These are phyloP conservation scores for Galagoides demidoff DNA, from an alignment of 2,797 vertebrate species.

Conservation along the genomic window DNA sequence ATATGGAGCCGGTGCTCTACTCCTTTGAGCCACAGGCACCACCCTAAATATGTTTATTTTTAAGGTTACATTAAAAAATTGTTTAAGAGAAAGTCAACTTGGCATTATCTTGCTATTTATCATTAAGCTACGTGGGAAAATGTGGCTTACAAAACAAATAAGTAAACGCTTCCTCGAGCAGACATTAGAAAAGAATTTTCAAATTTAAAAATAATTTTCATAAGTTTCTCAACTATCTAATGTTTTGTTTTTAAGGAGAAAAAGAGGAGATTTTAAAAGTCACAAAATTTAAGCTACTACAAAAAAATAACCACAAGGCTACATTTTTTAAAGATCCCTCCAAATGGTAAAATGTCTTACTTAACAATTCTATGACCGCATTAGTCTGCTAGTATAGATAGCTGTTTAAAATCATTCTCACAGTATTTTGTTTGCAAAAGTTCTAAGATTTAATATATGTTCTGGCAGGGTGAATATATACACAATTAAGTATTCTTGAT, in stretches of 20 bases:
- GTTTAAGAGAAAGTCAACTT: neutral
- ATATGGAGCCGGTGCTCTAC: no score
- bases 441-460: neutral
- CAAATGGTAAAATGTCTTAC: neutral
- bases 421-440: slow-evolving; percentile 7
- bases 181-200: neutral
- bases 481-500: slow-evolving; percentile 1
- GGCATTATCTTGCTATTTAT: neutral
- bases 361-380: neutral
- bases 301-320: slow-evolving; percentile 2
- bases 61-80: neutral
- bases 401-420: slow-evolving; percentile 14
- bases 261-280: neutral
- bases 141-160: neutral
- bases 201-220: slow-evolving; percentile 25
- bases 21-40: no score
- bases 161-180: neutral
- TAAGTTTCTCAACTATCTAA: neutral
- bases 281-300: neutral
- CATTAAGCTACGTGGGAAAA: neutral
- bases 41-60: neutral
- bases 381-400: neutral
- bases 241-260: neutral
- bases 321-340: slow-evolving; percentile 7
- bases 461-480: neutral